A percentile compares a stretch with the other conserved stretches of the same genome.
phyloP scores from a whole-genome alignment of 2,113 vertebrate genomes.

The Emydura subglobosa region DNA sequence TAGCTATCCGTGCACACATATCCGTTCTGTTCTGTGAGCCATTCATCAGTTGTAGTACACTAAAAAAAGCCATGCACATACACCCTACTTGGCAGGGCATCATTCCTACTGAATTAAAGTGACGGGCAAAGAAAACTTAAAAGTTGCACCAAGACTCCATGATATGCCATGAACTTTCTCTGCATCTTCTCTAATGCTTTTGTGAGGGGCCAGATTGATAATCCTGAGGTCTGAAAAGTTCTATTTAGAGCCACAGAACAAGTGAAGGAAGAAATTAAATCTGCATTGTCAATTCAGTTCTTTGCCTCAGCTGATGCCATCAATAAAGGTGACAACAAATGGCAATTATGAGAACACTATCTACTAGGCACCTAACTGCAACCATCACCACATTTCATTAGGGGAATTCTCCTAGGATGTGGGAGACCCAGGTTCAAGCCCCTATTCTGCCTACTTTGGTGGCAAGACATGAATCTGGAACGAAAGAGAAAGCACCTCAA shows the following conservation, averaged over 20 bases:
- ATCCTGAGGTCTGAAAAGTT: neutral
- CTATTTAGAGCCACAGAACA: neutral
- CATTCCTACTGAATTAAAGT: neutral
- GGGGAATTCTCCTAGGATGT: neutral
- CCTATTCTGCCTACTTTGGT: neutral
- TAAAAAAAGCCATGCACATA: neutral
- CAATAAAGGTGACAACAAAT: neutral
- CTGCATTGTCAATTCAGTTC: neutral
- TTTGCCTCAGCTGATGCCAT: neutral
- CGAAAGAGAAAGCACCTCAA: neutral
- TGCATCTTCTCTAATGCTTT: neutral
- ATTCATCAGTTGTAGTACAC: neutral
- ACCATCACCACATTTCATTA: neutral
- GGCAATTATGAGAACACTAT: neutral
- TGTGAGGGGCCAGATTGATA: neutral
- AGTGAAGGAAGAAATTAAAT: neutral
- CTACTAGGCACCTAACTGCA: neutral
- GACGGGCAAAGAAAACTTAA: neutral
- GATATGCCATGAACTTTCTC: neutral
- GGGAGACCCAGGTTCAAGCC: neutral
- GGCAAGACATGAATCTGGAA: neutral
- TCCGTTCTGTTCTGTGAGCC: neutral
- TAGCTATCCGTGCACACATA: neutral
- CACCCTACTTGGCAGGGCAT: neutral
- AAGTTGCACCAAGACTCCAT: neutral